phyloP scores from a whole-genome alignment of 2,888 invertebrate genomes.

The Drosophila emarginata region DNA sequence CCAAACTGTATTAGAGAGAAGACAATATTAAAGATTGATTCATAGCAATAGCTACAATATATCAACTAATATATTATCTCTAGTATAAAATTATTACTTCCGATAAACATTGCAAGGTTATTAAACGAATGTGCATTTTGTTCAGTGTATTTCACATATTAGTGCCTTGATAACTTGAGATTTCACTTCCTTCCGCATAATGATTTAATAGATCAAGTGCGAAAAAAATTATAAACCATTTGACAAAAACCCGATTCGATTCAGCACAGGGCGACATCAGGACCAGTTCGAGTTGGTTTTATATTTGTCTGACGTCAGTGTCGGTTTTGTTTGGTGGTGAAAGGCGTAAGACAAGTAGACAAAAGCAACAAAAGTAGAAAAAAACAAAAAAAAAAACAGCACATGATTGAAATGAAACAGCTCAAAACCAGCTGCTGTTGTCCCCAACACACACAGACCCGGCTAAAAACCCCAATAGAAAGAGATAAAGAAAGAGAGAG shows the following conservation, averaged over 20 bases:
- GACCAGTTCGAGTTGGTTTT: background rate
- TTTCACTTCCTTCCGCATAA: constrained; percentile 13
- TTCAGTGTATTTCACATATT: background rate
- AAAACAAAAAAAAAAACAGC: no score
- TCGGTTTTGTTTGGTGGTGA: constrained; percentile 8
- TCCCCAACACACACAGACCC: constrained; percentile 1
- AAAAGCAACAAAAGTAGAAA: background rate
- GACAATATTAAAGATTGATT: no score
- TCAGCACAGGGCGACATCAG: background rate
- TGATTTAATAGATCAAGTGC: constrained; percentile 13
- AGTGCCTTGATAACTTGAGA: background rate
- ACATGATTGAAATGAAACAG: background rate
- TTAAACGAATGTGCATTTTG: background rate
- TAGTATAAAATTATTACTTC: no score
- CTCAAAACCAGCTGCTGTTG: constrained; percentile 3
- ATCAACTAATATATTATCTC: no score
- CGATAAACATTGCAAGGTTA: no score
- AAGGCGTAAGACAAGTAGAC: constrained; percentile 28
- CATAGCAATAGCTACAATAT: no score
- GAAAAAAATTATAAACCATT: background rate
- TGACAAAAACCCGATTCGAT: constrained; percentile 1
- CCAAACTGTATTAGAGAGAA: no score
- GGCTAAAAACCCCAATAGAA: constrained; percentile 22
- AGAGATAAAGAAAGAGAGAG: background rate
- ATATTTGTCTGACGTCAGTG: constrained; percentile 5